Evolutionary conservation across 2,113 vertebrate genomes (phyloP), one percentile per base, ranked within the genome.

Genomic region (Balaeniceps rex): DNA sequence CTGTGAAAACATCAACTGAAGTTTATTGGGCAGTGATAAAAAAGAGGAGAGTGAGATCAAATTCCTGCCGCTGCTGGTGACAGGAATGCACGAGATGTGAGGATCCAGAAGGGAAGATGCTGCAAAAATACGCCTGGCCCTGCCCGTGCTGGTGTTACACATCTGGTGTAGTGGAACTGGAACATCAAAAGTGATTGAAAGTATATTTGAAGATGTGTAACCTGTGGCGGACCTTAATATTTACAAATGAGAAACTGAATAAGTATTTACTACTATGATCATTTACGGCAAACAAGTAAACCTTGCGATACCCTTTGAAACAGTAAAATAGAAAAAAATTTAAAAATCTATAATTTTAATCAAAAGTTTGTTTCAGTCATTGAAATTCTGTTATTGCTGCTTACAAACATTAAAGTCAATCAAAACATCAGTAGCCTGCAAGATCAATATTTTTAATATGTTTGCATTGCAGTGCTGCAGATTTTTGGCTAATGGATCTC

Each of bases 401-500:
- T 98, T 98, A 98, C 97, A 98, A 98, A 98, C 98, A 97, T 98
- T 98, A 98, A 98, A 99, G 97, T 98, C 98, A 98, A 98, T 98
- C 98, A 98, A 98, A 98, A 96, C 96, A 97, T 98, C 97, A 98
- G 92, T 98, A 98, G 98, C 97, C 95, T 96, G 84, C 88, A 90
- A 97, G 96, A 98, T 99, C 99, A 97, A 99, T 99, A 98, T 98
- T 98, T 98, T 98, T 98, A 99, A 98, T 98, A 98, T 98, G 97
- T 97, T 98, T 98, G 98, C 96, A 98, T 98, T 98, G 98, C 98
- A 98, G 98, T 98, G 97, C 97, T 98, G 98, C 98, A 98, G 93
- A 98, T 98, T 99, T 99, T 99, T 98, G 98, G 98, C 98, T 99
- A 99, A 99, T 99, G 98, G 99, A 99, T 99, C 97, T 97, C 98